A percentile compares a stretch with the other conserved stretches of the same genome.
Conservation (phyloP, 2,888 invertebrate genomes). For the Drosophila demipolita region DNA sequence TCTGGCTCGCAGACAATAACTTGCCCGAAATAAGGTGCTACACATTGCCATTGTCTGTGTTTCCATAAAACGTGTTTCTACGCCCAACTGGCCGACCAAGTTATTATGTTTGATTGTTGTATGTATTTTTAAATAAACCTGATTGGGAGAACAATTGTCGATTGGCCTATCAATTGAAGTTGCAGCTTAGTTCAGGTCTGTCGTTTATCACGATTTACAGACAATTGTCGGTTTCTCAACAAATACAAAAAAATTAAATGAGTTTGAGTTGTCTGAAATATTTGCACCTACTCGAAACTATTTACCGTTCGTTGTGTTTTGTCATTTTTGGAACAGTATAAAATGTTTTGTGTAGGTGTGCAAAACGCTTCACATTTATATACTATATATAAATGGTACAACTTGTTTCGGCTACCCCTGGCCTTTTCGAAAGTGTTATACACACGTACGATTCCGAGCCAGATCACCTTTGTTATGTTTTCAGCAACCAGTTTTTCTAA, state of each 20-base stretch:
- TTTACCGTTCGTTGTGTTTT: slow-evolving; percentile 37
- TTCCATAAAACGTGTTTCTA: slow-evolving; percentile 62
- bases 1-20: slow-evolving; percentile 50
- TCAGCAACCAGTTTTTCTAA: slow-evolving; percentile 52
- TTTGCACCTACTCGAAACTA: slow-evolving; percentile 18
- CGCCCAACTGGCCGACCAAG: slow-evolving; percentile 59
- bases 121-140: slow-evolving; percentile 28
- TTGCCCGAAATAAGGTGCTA: slow-evolving; percentile 27
- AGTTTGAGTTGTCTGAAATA: slow-evolving; percentile 27
- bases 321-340: slow-evolving; percentile 46
- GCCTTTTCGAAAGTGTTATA: slow-evolving; percentile 67
- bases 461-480: slow-evolving; percentile 27
- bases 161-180: slow-evolving; percentile 62
- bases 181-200: slow-evolving; percentile 43
- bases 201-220: slow-evolving; percentile 67
- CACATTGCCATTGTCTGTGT: slow-evolving; percentile 58
- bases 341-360: slow-evolving; percentile 50
- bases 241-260: slow-evolving; percentile 33
- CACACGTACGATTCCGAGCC: slow-evolving; percentile 19
- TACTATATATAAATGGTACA: slow-evolving; percentile 32
- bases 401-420: slow-evolving; percentile 63
- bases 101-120: slow-evolving; percentile 15
- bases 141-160: slow-evolving; percentile 65
- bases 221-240: slow-evolving; percentile 55
- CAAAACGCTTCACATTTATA: slow-evolving; percentile 32